phyloP scores from a whole-genome alignment of 2,797 vertebrate species.

The Loriculus beryllinus region DNA sequence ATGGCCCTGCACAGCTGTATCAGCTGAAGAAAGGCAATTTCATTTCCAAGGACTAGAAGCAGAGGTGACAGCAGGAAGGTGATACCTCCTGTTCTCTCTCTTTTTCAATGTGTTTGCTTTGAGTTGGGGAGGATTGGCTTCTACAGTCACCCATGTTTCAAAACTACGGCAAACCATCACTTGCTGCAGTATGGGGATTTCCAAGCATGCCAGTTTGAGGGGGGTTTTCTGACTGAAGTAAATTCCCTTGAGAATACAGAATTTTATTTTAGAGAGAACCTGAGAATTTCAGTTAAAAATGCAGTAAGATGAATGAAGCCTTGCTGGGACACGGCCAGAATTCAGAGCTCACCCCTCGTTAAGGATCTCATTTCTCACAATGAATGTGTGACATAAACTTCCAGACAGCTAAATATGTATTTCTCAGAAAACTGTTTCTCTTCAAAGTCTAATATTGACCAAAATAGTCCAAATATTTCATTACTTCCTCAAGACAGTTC shows the following conservation, averaged over 20 bases:
- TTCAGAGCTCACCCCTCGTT: not conserved
- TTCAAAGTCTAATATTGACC: not conserved
- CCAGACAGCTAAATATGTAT: not conserved
- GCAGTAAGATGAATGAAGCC: not conserved
- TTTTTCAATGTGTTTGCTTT: not conserved
- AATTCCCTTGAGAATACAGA: not conserved
- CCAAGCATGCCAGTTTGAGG: not conserved
- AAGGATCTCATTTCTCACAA: not conserved
- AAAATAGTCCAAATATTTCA: not conserved
- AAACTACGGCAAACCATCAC: not conserved
- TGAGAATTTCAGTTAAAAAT: not conserved
- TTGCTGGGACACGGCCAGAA: not conserved
- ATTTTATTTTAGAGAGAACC: not conserved
- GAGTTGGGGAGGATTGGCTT: not conserved
- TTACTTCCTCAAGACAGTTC: not conserved
- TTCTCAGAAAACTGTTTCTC: not conserved
- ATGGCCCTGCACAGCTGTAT: not conserved
- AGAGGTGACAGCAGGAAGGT: not conserved
- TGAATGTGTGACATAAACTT: not conserved
- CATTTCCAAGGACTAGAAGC: not conserved
- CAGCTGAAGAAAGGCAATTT: not conserved
- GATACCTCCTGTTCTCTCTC: not conserved
- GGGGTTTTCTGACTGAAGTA: not conserved
- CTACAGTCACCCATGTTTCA: accelerated
- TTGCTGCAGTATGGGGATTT: not conserved